phyloP scores from a whole-genome alignment of 2,113 vertebrate genomes.

The Microcebus murinus region DNA sequence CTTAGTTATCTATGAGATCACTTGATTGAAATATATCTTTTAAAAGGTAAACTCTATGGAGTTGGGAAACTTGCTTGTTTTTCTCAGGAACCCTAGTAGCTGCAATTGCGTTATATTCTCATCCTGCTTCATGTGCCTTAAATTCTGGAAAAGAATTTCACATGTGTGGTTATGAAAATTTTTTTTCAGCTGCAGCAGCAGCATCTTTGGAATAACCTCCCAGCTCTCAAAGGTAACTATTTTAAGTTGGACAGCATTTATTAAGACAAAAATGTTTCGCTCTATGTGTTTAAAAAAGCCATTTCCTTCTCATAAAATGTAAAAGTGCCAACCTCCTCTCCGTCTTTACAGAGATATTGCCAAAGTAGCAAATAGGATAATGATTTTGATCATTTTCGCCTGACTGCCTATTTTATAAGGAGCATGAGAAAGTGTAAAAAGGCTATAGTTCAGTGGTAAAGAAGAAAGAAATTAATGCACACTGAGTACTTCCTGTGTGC shows the following conservation, averaged over 20 bases:
- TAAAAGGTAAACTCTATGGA: neutral
- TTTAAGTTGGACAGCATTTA: neutral
- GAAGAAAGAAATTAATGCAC: neutral
- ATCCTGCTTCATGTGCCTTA: neutral
- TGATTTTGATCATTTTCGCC: neutral
- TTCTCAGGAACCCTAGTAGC: neutral
- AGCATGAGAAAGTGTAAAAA: neutral
- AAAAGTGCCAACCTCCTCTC: neutral
- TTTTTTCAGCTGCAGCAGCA: neutral
- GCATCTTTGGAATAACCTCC: neutral
- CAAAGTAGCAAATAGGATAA: neutral
- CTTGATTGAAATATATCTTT: neutral
- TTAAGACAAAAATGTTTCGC: neutral
- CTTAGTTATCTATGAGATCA: neutral
- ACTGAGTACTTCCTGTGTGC: neutral
- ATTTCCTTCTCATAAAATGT: neutral
- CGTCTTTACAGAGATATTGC: neutral
- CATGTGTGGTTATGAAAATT: neutral
- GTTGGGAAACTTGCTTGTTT: neutral
- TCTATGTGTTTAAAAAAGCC: neutral
- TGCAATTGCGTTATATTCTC: neutral
- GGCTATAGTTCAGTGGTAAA: neutral
- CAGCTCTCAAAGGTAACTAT: neutral
- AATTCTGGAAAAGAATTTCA: neutral
- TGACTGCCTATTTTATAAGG: neutral